Conservation (phyloP, 1,140 invertebrate species). For the Triops longicaudatus region DNA sequence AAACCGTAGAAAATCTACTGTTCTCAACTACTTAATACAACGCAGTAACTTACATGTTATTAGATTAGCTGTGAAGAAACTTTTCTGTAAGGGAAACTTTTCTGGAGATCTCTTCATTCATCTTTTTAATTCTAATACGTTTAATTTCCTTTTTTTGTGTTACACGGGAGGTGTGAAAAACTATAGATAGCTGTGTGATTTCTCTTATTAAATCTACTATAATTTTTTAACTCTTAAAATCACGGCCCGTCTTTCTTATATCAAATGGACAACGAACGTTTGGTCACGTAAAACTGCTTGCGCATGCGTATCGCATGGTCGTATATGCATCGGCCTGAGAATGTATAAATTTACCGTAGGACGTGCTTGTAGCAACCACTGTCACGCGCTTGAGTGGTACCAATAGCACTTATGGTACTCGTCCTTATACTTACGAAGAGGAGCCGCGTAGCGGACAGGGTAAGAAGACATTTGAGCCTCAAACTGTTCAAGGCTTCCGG, state of each 20-base stretch:
- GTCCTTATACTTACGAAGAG: conserved; percentile 27
- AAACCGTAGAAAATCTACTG: no score
- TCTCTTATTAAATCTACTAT: no score
- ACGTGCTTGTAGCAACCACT: conserved; percentile 25
- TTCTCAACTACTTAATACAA: no score
- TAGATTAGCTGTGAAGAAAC: no score
- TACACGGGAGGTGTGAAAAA: no score
- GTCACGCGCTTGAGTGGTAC: conserved; percentile 28
- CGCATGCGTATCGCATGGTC: not conserved
- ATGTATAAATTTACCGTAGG: not conserved
- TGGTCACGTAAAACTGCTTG: not conserved
- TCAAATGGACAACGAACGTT: not conserved
- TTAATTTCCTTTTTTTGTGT: no score
- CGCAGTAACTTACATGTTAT: no score
- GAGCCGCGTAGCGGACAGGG: conserved; percentile 23
- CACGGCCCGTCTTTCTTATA: not conserved
- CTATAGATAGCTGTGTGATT: no score
- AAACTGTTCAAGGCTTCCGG: conserved; percentile 25
- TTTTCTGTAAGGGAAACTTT: no score
- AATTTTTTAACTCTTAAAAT: no score
- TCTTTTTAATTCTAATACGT: no score
- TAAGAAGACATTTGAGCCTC: conserved; percentile 26
- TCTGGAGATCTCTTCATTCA: no score
- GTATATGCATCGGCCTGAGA: not conserved
- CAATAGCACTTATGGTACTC: conserved; percentile 18